phyloP scores from a whole-genome alignment of 2,113 vertebrate genomes.

The Heliornis fulica region DNA sequence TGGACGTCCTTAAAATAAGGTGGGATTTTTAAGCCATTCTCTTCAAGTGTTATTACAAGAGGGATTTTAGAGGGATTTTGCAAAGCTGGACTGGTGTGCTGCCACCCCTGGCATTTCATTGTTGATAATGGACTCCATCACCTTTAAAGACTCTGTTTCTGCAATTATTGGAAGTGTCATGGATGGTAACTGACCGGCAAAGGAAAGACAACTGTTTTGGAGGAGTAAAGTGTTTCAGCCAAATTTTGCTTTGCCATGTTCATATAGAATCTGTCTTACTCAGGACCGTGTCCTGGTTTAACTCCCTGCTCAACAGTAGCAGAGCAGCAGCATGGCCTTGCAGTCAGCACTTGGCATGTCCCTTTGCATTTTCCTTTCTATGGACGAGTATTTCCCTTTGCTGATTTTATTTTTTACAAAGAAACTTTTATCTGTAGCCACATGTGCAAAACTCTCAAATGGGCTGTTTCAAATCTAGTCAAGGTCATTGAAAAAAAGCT shows the following conservation, averaged over 20 bases:
- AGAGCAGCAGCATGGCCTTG: background rate
- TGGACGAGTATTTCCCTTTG: background rate
- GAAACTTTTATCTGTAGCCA: conserved; percentile 52
- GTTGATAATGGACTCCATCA: conserved; percentile 54
- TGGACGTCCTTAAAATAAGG: background rate
- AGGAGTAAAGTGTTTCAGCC: background rate
- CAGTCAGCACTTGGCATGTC: background rate
- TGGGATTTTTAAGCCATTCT: conserved; percentile 7
- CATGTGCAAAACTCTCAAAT: conserved; percentile 53
- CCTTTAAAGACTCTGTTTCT: conserved; percentile 34
- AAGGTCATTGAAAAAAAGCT: conserved; percentile 60
- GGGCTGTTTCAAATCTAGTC: conserved; percentile 59
- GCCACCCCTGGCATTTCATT: conserved; percentile 56
- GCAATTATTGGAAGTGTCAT: conserved; percentile 46
- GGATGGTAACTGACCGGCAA: background rate
- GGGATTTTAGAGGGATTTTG: conserved; percentile 14
- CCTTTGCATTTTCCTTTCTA: conserved; percentile 20
- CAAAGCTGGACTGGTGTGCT: background rate
- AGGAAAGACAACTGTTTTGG: conserved; percentile 27
- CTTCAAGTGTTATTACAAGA: conserved; percentile 25
- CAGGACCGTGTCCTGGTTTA: conserved; percentile 30
- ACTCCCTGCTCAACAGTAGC: conserved; percentile 3
- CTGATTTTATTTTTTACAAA: conserved; percentile 42
- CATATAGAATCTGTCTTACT: background rate
- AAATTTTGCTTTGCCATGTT: conserved; percentile 2